A percentile compares a stretch with the other conserved stretches of the same genome.
phyloP scores from a whole-genome alignment of 2,113 vertebrate genomes.

The Labrus mixtus region DNA sequence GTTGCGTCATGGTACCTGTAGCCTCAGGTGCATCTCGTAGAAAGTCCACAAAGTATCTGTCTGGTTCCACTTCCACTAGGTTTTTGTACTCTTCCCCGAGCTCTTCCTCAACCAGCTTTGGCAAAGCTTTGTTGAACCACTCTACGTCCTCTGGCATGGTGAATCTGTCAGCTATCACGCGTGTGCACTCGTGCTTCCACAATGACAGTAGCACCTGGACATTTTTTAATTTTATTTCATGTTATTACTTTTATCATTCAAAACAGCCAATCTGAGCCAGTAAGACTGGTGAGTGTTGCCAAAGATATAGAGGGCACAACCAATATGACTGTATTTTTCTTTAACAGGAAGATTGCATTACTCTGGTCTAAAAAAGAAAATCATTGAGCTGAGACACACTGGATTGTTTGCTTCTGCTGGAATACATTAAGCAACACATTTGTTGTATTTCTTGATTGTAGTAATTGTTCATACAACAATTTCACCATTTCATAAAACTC shows the following conservation, averaged over 20 bases:
- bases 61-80: conserved; percentile 77
- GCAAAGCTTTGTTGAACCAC: conserved; percentile 91
- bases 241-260: no score
- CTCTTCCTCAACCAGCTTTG: conserved; percentile 83
- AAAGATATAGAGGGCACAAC: no score
- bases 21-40: conserved; percentile 89
- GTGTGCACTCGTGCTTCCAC: conserved; percentile 96
- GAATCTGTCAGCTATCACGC: conserved; percentile 95
- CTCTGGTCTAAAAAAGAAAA: neutral
- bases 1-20: conserved; percentile 81
- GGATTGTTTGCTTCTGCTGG: no score
- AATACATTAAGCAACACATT: no score
- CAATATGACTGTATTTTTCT: neutral
- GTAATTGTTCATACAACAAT: conserved; percentile 2
- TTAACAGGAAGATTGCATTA: neutral
- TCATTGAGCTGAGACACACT: no score
- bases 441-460: no score
- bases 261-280: neutral
- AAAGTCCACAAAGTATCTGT: conserved; percentile 96
- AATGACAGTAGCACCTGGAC: conserved; percentile 87
- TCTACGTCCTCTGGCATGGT: conserved; percentile 86
- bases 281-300: neutral
- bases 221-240: neutral
- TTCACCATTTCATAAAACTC: neutral
- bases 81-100: conserved; percentile 79